Base-by-base conservation (phyloP, 1,140 invertebrate genomes). In the Radopholus similis region DNA sequence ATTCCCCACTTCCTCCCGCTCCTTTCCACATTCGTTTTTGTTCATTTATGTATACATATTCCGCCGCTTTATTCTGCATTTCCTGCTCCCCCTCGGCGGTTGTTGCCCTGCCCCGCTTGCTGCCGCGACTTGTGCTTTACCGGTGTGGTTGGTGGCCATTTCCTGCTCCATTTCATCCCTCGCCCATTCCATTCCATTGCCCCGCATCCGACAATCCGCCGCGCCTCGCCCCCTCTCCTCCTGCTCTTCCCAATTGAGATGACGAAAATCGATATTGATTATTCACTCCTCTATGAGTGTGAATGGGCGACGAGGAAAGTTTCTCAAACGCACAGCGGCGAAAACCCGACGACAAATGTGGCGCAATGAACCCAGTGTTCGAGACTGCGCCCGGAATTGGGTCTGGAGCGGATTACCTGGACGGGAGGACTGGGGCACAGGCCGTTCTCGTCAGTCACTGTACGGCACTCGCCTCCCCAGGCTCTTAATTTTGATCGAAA, bases 231-330 rank as follows among this genome's bases (percentile, higher is more conserved):
- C 47, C 47, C 47, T 21, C 47, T 51, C 15, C 30, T 51, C 47
- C 47, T n/a, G n/a, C n/a, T n/a, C n/a, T n/a, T 51, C 15, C 15
- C 15, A 1, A 51, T 21, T 49, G 2, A 59, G 9, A 32, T 62
- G 58, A 62, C 2, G 28, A 62, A 40, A 62, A 62, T 62, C 58
- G 28, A 62, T 62, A 62, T 62, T 62, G 58, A 62, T 62, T 62
- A 62, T 62, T 62, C 40, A 47, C 35, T 62, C 30, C 30, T 42
- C 21, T 30, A 32, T 42, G 58, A 32, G 58, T 26, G 38, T 47
- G 58, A 49, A 40, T 60, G 40, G 49, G 40, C 44, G 42, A 47
- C 32, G 40, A 47, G 34, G 49, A 62, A 47, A 62, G 49, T 49
- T 47, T 40, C 30, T n/a, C n/a, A 42, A 62, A 34, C 58, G 49